Evolutionary conservation across 2,797 vertebrate genomes (phyloP).

Genomic region (Sphaeramia orbicularis): DNA sequence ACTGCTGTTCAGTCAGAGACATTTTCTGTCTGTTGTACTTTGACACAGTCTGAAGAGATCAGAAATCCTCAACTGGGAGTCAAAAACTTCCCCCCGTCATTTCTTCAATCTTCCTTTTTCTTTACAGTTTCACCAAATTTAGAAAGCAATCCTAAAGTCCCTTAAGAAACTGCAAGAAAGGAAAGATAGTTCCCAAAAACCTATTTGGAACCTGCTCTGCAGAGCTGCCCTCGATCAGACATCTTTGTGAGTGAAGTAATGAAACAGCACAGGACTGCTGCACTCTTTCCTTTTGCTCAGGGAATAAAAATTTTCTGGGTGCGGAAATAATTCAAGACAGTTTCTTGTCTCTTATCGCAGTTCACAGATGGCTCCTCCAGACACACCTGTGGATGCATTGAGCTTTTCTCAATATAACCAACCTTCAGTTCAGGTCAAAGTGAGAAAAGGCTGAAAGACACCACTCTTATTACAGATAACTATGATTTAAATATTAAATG

Average conservation of each 20-base stretch:
- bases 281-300: conserved; percentile 13
- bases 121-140: background rate
- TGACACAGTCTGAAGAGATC: background rate
- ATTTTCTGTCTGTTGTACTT: background rate
- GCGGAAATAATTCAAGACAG: conserved; percentile 28
- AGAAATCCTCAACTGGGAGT: background rate
- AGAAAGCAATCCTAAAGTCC: background rate
- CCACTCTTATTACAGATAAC: conserved; percentile 18
- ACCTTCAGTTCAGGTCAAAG: conserved; percentile 25
- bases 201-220: conserved; percentile 24
- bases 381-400: conserved; percentile 42
- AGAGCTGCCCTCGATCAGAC: background rate
- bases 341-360: conserved; percentile 42
- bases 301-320: conserved; percentile 21
- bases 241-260: conserved; percentile 25
- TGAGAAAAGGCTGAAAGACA: conserved; percentile 32
- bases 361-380: conserved; percentile 49
- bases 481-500: conserved; percentile 22
- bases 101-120: background rate
- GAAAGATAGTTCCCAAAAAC: conserved; percentile 2
- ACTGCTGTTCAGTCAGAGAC: background rate
- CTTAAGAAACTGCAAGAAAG: conserved; percentile 3
- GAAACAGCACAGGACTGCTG: conserved; percentile 14
- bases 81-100: background rate
- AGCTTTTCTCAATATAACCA: conserved; percentile 39